phyloP scores from a whole-genome alignment of 2,113 vertebrate species.

The Otolemur garnettii region DNA sequence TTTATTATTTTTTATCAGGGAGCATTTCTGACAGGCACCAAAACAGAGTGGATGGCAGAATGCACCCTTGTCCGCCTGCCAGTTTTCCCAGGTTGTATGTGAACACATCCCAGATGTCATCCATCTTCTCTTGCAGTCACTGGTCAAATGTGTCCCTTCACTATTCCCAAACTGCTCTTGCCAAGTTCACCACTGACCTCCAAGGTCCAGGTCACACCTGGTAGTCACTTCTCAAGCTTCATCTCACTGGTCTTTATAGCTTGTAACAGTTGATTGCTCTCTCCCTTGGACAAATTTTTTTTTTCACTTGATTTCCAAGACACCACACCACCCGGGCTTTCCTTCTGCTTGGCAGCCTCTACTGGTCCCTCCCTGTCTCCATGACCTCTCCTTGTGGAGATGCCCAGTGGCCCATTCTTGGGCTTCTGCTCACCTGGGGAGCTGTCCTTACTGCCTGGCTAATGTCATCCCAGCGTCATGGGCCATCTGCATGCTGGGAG shows the following conservation, averaged over 20 bases:
- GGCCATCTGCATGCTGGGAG: background rate
- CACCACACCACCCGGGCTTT: background rate
- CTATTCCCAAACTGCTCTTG: too few species aligned
- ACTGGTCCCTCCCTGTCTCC: background rate
- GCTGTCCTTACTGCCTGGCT: too few species aligned
- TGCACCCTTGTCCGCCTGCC: background rate
- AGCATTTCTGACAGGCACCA: background rate
- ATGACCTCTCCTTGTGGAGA: background rate
- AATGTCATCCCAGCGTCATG: background rate
- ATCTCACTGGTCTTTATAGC: background rate
- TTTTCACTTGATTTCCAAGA: background rate
- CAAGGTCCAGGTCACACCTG: too few species aligned
- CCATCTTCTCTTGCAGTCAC: background rate
- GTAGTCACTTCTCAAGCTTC: background rate
- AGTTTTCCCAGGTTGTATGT: background rate
- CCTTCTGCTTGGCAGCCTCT: background rate
- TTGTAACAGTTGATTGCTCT: background rate
- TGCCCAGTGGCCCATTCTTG: rapidly evolving
- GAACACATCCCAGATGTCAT: background rate
- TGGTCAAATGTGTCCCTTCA: rapidly evolving
- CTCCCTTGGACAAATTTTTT: background rate
- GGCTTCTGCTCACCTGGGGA: background rate
- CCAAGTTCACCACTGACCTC: background rate
- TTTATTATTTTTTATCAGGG: background rate
- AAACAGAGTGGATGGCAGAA: background rate